Conservation (phyloP, 2,797 vertebrate species). For the Macrochelys suwanniensis region DNA sequence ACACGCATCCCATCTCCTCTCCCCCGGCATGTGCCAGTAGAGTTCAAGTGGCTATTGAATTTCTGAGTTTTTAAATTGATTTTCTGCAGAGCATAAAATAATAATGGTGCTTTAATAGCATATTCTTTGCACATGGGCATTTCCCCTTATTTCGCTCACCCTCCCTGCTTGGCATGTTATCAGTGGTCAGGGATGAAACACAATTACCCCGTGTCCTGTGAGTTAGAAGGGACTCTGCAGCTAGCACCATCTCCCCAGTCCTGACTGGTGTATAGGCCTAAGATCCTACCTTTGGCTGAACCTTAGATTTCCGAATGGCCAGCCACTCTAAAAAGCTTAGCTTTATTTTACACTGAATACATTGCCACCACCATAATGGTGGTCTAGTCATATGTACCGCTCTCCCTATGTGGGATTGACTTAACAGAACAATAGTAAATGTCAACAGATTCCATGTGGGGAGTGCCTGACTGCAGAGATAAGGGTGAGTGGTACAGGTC, state of each 20-base stretch:
- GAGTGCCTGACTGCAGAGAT: slow-evolving; percentile 53
- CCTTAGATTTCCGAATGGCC: not conserved
- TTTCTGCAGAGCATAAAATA: slow-evolving; percentile 66
- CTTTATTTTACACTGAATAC: not conserved
- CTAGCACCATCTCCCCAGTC: not conserved
- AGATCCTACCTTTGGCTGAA: not conserved
- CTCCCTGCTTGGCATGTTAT: slow-evolving; percentile 70
- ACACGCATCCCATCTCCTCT: rapidly evolving
- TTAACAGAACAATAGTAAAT: slow-evolving; percentile 75
- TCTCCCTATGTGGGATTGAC: slow-evolving; percentile 44
- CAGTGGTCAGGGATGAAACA: slow-evolving; percentile 63
- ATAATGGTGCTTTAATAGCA: slow-evolving; percentile 75
- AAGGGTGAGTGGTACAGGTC: not conserved
- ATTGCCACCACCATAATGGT: not conserved
- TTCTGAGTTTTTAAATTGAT: slow-evolving; percentile 67
- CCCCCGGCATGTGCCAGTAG: not conserved
- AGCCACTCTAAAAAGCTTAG: not conserved
- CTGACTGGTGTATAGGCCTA: not conserved
- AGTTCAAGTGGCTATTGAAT: not conserved
- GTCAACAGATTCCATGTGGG: slow-evolving; percentile 74
- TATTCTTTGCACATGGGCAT: slow-evolving; percentile 67
- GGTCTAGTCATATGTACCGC: not conserved
- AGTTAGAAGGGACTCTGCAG: slow-evolving; percentile 51
- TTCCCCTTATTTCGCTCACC: slow-evolving; percentile 42
- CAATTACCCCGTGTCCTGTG: slow-evolving; percentile 69